Base-by-base conservation (phyloP, 2,888 invertebrate species). In the Leptopilina syphax region DNA sequence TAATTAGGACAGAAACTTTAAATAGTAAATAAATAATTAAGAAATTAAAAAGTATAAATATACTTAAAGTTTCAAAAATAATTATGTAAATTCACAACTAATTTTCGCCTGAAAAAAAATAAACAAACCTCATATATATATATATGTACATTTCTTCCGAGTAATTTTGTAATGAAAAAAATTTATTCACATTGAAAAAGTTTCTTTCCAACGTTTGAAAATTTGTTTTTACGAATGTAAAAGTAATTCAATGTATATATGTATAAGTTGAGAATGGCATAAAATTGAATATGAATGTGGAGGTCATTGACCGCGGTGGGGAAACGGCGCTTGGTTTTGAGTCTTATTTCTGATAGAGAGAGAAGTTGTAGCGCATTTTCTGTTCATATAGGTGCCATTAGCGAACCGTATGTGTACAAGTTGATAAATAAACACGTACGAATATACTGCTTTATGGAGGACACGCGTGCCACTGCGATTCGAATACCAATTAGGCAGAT, bases 401-500 rank as follows among this genome's bases (percentile, higher is more conserved):
- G 73, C n/a, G 73, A 18, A 34, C 0, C 57, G 73, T 57, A 73
- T 73, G 73, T 57, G 73, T 73, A 73, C 73, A 54, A 73, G 54
- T 57, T 73, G 73, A 73, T 73, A 73, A 73, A 73, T 73, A 73
- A 73, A 73, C n/a, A 54, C 77, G 80, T 65, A 76, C 73, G 66
- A 76, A 47, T 47, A 34, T 34, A 27, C 81, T 50, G 41, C 12
- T 70, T 63, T 54, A 67, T 54, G 63, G 67, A 76, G 67, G 73
- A 54, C 73, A 67, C 68, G 60, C 63, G 60, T 73, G 67, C 34
- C 7, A 66, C 63, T 73, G 65, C 67, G 66, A 80, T 78, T 79
- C 77, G 81, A 81, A 81, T 83, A 76, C 76, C 80, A 83, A 83
- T 81, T 81, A 81, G 77, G 50, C 70, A 73, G 81, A 79, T 83